Evolutionary conservation across 2,888 invertebrate species (phyloP).

Genomic region (Electrophaes corylata): DNA sequence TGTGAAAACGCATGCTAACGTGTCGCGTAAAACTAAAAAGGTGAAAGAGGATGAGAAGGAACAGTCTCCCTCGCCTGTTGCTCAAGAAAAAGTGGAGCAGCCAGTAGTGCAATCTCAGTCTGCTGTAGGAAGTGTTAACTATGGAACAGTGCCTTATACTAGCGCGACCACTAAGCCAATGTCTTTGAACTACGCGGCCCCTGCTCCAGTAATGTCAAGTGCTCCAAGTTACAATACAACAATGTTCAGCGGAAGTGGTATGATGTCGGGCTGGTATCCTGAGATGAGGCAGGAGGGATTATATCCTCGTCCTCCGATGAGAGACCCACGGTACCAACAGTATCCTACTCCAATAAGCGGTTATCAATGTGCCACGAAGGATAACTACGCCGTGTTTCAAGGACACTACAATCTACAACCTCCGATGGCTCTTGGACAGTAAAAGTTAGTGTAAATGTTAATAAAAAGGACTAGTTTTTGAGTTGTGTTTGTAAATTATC

Average conservation of each 20-base stretch:
- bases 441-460: constrained; percentile 35
- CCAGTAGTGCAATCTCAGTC: constrained; percentile 32
- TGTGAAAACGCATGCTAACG: constrained; percentile 92
- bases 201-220: constrained; percentile 31
- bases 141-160: constrained; percentile 62
- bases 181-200: constrained; percentile 62
- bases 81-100: constrained; percentile 17
- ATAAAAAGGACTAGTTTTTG: neutral
- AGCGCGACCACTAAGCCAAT: constrained; percentile 52
- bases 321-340: constrained; percentile 74
- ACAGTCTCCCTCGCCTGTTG: constrained; percentile 48
- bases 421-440: constrained; percentile 77
- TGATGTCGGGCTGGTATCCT: constrained; percentile 68
- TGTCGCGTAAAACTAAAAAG: constrained; percentile 79
- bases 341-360: constrained; percentile 64
- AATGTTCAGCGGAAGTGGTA: constrained; percentile 56
- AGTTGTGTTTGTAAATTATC: constrained; percentile 14
- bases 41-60: constrained; percentile 73
- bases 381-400: constrained; percentile 78
- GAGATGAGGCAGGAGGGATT: constrained; percentile 68
- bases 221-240: constrained; percentile 59
- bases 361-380: constrained; percentile 78
- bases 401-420: constrained; percentile 79
- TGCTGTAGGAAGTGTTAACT: constrained; percentile 62
- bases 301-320: constrained; percentile 60